Percentiles rank a stretch among this genome's conserved stretches.
phyloP scores from a whole-genome alignment of 2,113 vertebrate genomes.

The Podocnemis expansa region DNA sequence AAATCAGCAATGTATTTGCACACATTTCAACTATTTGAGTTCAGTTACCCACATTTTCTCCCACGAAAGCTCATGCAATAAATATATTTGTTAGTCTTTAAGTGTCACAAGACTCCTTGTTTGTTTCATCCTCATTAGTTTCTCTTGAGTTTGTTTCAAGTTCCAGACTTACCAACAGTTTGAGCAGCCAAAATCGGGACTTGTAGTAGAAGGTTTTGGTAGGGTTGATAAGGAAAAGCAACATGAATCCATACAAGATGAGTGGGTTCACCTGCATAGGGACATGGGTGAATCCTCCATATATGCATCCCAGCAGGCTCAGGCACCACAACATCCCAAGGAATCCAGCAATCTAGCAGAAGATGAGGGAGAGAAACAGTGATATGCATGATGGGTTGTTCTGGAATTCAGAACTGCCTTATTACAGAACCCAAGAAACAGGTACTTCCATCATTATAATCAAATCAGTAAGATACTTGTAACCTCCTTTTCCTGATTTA shows the following conservation, averaged over 20 bases:
- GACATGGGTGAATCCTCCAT: conserved; percentile 84
- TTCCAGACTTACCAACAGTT: conserved; percentile 90
- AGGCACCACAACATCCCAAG: conserved; percentile 97
- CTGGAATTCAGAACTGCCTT: conserved; percentile 10
- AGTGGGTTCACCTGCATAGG: conserved; percentile 96
- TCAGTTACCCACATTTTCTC: too few relatives aligned
- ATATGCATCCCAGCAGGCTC: conserved; percentile 96
- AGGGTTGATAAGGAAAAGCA: conserved; percentile 97
- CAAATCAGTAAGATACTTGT: conserved; percentile 57
- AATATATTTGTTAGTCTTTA: too few relatives aligned
- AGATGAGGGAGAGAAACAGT: conserved; percentile 1
- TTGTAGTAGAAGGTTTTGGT: conserved; percentile 99
- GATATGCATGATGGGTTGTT: conserved; percentile 35
- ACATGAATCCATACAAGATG: conserved; percentile 94
- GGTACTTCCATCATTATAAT: conserved; percentile 50
- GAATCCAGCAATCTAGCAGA: conserved; percentile 93
- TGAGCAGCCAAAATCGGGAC: conserved; percentile 98
- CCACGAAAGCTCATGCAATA: too few relatives aligned
- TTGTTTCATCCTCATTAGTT: background rate
- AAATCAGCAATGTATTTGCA: background rate
- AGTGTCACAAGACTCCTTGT: too few relatives aligned
- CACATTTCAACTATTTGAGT: background rate
- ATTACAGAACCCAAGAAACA: conserved; percentile 50
- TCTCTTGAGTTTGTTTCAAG: background rate
- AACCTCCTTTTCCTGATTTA: conserved; percentile 44